A percentile compares a stretch with the other conserved stretches of the same genome.
These are phyloP conservation scores for Actinia equina DNA, from an alignment of 64 coral and sea anemone genomes.

Conservation along the genomic window DNA sequence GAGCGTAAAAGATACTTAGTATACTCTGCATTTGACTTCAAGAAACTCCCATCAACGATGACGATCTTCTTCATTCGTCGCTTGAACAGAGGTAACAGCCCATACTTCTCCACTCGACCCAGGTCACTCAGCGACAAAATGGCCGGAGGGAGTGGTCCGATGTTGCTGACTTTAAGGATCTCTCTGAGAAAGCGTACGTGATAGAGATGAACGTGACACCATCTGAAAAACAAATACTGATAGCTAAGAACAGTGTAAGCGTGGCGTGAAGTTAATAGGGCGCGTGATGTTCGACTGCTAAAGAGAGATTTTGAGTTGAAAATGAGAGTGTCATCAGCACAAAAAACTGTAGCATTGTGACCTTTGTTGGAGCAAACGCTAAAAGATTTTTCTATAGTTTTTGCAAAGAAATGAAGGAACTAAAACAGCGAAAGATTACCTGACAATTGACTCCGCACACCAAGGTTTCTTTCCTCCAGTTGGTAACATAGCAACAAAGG, in stretches of 20 bases:
- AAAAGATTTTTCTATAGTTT: neutral
- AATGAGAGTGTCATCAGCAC: too few relatives aligned
- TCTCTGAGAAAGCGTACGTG: conserved; percentile 83
- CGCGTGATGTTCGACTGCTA: too few relatives aligned
- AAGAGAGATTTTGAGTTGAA: too few relatives aligned
- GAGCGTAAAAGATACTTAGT: conserved; percentile 61
- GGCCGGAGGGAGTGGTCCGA: conserved; percentile 74
- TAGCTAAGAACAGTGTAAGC: conserved; percentile 28
- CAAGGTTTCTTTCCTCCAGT: conserved; percentile 49
- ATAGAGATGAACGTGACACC: conserved; percentile 84
- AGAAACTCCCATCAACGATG: conserved; percentile 72
- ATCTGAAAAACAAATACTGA: conserved; percentile 29
- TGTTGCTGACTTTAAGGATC: conserved; percentile 62
- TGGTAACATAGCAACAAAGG: conserved; percentile 60
- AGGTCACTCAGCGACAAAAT: conserved; percentile 73
- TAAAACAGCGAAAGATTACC: conserved; percentile 23
- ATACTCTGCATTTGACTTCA: conserved; percentile 44
- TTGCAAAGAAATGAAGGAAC: too few relatives aligned
- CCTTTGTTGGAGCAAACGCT: neutral
- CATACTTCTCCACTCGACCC: conserved; percentile 87
- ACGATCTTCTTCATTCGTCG: conserved; percentile 76
- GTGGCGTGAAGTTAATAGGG: neutral
- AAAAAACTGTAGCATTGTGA: neutral
- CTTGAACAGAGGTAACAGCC: conserved; percentile 70
- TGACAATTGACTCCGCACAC: conserved; percentile 52